These are phyloP conservation scores for Corynorhinus townsendii DNA, from an alignment of 2,113 vertebrate genomes.

Conservation along the genomic window DNA sequence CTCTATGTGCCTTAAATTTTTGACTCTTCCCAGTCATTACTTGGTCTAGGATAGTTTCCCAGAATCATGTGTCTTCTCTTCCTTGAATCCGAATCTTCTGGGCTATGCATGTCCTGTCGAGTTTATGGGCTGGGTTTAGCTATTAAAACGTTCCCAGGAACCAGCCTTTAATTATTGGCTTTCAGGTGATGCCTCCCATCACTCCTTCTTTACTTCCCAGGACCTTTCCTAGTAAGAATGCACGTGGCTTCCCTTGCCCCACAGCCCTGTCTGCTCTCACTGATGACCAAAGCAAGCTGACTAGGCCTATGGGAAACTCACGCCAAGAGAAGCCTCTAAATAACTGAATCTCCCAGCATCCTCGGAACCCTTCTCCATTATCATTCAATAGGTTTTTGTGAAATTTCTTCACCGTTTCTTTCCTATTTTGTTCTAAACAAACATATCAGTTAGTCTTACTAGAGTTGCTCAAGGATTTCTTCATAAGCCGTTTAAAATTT, in stretches of 20 bases:
- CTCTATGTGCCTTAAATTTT: background rate
- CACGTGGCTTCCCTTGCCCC: background rate
- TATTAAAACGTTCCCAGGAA: background rate
- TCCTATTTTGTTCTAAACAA: background rate
- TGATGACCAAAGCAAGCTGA: background rate
- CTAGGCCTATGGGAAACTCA: background rate
- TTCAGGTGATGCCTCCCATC: background rate
- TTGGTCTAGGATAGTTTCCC: background rate
- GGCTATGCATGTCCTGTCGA: background rate
- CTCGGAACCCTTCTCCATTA: background rate
- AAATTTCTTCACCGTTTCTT: background rate
- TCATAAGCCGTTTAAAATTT: background rate
- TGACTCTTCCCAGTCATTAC: background rate
- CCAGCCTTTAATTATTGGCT: background rate
- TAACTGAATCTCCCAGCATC: background rate
- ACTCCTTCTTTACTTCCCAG: background rate
- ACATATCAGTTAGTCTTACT: background rate
- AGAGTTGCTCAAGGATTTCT: background rate
- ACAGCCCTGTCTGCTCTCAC: background rate
- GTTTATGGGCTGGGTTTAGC: background rate
- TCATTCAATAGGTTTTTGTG: background rate
- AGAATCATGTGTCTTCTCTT: background rate
- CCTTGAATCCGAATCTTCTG: background rate
- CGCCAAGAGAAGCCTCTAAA: too few relatives aligned
- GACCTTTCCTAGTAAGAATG: background rate